phyloP scores from a whole-genome alignment of 2,888 invertebrate species.

The Cheilosia soror region DNA sequence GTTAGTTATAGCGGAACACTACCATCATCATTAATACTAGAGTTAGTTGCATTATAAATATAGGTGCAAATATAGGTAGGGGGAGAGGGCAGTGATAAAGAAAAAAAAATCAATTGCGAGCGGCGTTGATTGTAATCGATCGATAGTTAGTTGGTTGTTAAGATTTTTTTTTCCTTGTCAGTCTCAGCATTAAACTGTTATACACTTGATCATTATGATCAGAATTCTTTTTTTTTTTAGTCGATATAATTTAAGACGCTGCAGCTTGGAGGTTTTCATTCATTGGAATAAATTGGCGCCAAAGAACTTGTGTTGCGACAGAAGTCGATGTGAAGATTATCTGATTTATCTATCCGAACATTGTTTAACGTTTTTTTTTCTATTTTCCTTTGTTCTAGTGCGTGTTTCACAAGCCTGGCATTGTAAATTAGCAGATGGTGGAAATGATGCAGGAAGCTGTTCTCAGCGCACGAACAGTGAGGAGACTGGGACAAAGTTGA shows the following conservation, averaged over 20 bases:
- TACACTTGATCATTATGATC: conserved; percentile 52
- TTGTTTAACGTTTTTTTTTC: conserved; percentile 16
- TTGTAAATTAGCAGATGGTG: conserved; percentile 13
- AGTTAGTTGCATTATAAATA: not conserved
- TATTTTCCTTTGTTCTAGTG: not conserved
- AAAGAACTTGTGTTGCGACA: conserved; percentile 38
- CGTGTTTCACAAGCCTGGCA: conserved; percentile 11
- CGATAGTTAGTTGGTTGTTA: conserved; percentile 23
- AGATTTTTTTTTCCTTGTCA: not conserved
- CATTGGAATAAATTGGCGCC: conserved; percentile 56
- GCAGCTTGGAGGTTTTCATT: conserved; percentile 33
- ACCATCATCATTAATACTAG: conserved; percentile 53
- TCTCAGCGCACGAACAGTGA: not conserved
- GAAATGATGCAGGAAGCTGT: conserved; percentile 4
- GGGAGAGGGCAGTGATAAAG: conserved; percentile 3
- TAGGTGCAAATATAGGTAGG: not conserved
- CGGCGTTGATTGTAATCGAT: conserved; percentile 69
- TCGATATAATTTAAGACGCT: conserved; percentile 31
- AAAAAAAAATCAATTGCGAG: conserved; percentile 41
- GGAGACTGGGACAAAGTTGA: not conserved
- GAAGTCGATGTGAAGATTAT: conserved; percentile 41
- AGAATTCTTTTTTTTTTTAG: conserved; percentile 35
- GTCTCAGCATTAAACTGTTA: conserved; percentile 41
- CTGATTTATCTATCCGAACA: conserved; percentile 23
- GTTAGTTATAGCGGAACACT: conserved; percentile 61